phyloP scores from a whole-genome alignment of 2,113 vertebrate species.

The Saccopteryx leptura region DNA sequence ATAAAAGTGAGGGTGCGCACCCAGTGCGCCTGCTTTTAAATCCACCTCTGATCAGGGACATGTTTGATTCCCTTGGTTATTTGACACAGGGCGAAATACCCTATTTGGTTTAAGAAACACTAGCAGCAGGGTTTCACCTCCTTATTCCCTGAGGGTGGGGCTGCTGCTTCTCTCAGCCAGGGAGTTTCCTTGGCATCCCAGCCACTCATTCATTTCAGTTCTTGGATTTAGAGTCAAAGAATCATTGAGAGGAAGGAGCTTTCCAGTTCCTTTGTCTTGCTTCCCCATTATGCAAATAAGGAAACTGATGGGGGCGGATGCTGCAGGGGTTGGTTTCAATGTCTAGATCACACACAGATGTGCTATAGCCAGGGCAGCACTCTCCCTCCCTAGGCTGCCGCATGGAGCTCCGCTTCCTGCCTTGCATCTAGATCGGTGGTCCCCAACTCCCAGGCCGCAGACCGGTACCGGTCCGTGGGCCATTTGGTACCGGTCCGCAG shows the following conservation, averaged over 20 bases:
- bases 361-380: background rate
- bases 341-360: background rate
- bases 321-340: background rate
- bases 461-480: too few species aligned
- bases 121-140: background rate
- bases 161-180: too few species aligned
- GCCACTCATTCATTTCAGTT: background rate
- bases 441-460: too few species aligned
- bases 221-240: background rate
- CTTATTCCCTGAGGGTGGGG: fast-evolving
- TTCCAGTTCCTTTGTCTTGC: background rate
- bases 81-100: background rate
- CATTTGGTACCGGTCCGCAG: too few species aligned
- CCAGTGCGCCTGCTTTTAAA: too few species aligned
- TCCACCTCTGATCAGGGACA: background rate
- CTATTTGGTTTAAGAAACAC: background rate
- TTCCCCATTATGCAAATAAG: background rate
- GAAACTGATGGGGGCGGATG: background rate
- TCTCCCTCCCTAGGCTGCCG: background rate
- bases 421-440: background rate
- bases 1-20: too few species aligned
- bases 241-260: background rate
- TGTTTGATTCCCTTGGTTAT: background rate
- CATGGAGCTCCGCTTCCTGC: background rate
- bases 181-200: background rate